Base-by-base conservation (phyloP, 1,140 invertebrate species). In the Monochamus saltuarius region DNA sequence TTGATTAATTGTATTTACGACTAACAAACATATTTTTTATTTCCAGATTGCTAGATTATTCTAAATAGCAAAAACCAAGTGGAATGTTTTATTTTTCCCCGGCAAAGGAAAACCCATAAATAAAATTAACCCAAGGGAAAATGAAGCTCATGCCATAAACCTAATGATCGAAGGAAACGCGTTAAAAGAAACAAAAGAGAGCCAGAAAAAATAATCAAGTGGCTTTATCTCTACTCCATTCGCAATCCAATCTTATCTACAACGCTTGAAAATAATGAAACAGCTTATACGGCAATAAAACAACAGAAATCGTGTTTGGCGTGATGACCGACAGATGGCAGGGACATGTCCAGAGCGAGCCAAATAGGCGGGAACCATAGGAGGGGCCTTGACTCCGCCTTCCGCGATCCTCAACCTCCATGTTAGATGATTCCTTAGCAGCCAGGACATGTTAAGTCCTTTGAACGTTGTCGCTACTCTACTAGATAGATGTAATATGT, bases 381-480 rank as follows among this genome's bases (percentile, higher is more conserved):
- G 70, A 59, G 66, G 63, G 50, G 69, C 66, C 43, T 38, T 34
- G 34, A 64, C 71, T 58, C 68, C 67, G 65, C 68, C 59, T 56
- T 11, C 13, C 16, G 7, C 39, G 7, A 34, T 22, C 34, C 35
- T 17, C n/a, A 51, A 73, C 71, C 71, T 71, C 72, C 72, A 74
- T 74, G 70, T 74, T 74, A 71, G 66, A 70, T 72, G 70, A 71
- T 72, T 71, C 68, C 62, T 65, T 64, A 57, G 58, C 60, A 63
- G 61, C 63, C 62, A 65, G 65, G 69, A 72, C 70, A 72, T 71
- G 69, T 67, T 70, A 66, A 66, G 66, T 70, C 70, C 64, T 64
- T 62, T 46, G 64, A 68, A 68, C 66, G 62, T 66, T 64, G 64
- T 70, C 47, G 35, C 62, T 43, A 47, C 49, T 62, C 45, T 55